Evolutionary conservation across 2,888 invertebrate species (phyloP), one percentile per base, ranked within the genome.

Genomic region (Hirtodrosophila alboralis): DNA sequence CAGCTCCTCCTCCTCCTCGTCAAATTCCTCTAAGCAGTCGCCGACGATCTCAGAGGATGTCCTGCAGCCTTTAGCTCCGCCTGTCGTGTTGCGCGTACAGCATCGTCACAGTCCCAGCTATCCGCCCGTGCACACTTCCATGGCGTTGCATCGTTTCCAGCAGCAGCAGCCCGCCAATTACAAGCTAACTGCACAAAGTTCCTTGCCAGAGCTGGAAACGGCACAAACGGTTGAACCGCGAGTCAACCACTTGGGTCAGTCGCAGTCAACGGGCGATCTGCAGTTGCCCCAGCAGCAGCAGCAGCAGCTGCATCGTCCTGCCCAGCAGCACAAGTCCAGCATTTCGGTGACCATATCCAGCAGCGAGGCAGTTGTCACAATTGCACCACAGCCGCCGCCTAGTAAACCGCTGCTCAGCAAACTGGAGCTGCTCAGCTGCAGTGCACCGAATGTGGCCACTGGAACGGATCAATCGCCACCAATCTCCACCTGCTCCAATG

Each of bases 51-150:
- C 76, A 71, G 71, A 75, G 72, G 76, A 71, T 41, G 72, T 44
- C 8, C 51, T 60, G 38, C 60, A 66, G n/a, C 59, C n/a, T n/a
- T n/a, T n/a, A 21, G 18, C 18, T 4, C 18, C 3, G 18, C 18
- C 23, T 2, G 3, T 68, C 3, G 21, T 23, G 16, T 54, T 76
- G 61, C 80, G 78, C 26, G 76, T 86, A 12, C 88, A 79, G 45
- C 88, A 88, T 65, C 81, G 89, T 0, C 89, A 88, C 62, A 89
- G 89, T 71, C 88, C 88, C 60, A 89, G 89, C 73, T 88, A 88
- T 54, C 88, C 88, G 51, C 88, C 89, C 30, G 76, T 87, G 58
- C 88, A 88, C 41, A 79, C 80, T 0, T 76, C 87, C 3, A 72
- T 84, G 61, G 70, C 77, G 5, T 52, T 85, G 59, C 86, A 87